A percentile compares a stretch with the other conserved stretches of the same genome.
Evolutionary conservation across 1,140 invertebrate species (phyloP).

Genomic region (Semibalanus balanoides): DNA sequence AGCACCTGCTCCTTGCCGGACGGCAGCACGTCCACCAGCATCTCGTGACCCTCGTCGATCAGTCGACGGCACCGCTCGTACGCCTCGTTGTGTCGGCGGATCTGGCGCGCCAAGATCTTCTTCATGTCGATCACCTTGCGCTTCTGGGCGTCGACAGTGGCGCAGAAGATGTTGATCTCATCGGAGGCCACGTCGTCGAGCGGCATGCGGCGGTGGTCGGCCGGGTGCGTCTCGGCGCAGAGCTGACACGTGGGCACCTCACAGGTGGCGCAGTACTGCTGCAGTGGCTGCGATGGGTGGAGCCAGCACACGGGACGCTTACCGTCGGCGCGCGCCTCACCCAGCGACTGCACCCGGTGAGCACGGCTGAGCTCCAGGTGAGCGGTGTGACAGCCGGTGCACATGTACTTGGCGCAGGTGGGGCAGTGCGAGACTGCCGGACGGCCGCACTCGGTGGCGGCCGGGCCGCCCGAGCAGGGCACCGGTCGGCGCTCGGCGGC

Average conservation of each 20-base stretch:
- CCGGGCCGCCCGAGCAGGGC: neutral
- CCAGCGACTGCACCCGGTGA: conserved; percentile 13
- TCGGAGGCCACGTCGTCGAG: neutral
- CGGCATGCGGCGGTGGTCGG: neutral
- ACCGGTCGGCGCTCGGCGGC: neutral
- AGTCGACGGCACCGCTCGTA: neutral
- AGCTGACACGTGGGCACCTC: conserved; percentile 84
- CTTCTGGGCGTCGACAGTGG: neutral
- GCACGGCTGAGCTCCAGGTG: neutral
- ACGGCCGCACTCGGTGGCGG: neutral
- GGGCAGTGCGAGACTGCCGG: conserved; percentile 1
- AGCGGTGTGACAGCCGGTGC: neutral
- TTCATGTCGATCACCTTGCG: conserved; percentile 3
- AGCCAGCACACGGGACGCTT: neutral
- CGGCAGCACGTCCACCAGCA: conserved; percentile 3
- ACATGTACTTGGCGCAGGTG: conserved; percentile 1
- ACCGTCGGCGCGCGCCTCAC: conserved; percentile 42
- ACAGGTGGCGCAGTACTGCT: conserved; percentile 83
- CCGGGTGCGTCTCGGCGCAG: conserved; percentile 55
- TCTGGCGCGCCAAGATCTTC: neutral
- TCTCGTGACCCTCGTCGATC: neutral
- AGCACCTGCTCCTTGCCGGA: neutral
- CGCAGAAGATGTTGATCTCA: neutral
- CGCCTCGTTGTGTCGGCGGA: neutral
- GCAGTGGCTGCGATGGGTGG: conserved; percentile 51